A percentile compares a stretch with the other conserved stretches of the same genome.
Evolutionary conservation across 2,113 vertebrate species (phyloP).

Genomic region (Nesogale talazaci): DNA sequence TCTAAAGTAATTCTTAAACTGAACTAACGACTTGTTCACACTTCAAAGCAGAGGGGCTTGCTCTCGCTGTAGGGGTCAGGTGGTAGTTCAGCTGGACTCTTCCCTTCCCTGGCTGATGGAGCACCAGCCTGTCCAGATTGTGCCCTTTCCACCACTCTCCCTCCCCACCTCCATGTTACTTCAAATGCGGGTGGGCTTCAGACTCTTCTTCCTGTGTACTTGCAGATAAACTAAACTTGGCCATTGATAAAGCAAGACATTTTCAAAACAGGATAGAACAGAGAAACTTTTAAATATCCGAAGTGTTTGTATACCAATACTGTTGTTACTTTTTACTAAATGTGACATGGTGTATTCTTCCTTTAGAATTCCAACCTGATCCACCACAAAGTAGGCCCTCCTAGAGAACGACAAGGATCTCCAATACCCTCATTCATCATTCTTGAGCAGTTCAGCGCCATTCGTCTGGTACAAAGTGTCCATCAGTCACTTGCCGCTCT

Average conservation of each 20-base stretch:
- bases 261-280: neutral
- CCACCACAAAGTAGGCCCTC: conserved; percentile 94
- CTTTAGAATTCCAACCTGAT: conserved; percentile 94
- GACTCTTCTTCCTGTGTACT: neutral
- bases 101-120: neutral
- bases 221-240: neutral
- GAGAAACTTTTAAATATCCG: neutral
- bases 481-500: conserved; percentile 97
- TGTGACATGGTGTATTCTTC: neutral
- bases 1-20: neutral
- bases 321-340: conserved; percentile 30
- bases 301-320: neutral
- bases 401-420: conserved; percentile 91
- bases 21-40: neutral
- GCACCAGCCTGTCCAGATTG: neutral
- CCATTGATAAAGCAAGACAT: neutral
- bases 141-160: neutral
- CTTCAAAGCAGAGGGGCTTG: neutral
- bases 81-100: neutral
- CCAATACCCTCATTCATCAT: conserved; percentile 93
- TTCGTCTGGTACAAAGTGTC: conserved; percentile 94
- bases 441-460: conserved; percentile 94
- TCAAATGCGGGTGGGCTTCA: neutral
- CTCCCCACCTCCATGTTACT: neutral
- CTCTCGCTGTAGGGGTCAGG: neutral